Evolutionary conservation across 2,888 invertebrate species (phyloP).

Genomic region (Eucera pruinosa): DNA sequence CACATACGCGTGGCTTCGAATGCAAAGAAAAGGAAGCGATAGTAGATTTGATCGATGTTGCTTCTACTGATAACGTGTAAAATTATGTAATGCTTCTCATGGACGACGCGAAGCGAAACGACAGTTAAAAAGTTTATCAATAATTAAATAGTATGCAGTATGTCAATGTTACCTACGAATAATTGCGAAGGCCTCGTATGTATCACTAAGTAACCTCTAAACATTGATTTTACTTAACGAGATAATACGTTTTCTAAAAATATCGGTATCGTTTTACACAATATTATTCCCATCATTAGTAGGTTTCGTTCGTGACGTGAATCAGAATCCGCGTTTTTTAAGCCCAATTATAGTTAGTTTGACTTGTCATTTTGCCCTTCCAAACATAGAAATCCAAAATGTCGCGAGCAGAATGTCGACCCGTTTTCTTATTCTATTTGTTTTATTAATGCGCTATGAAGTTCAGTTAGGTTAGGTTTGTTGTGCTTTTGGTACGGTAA

Average conservation of each 20-base stretch:
- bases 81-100: constrained; percentile 24
- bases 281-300: neutral
- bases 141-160: neutral
- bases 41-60: constrained; percentile 25
- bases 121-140: constrained; percentile 13
- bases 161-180: neutral
- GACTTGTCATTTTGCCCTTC: neutral
- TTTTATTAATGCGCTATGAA: neutral
- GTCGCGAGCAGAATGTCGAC: constrained; percentile 1
- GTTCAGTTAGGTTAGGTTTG: constrained; percentile 20
- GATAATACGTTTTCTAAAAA: neutral
- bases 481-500: neutral
- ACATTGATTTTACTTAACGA: neutral
- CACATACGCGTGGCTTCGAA: neutral
- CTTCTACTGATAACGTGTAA: constrained; percentile 23
- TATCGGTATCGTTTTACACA: neutral
- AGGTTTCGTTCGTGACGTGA: neutral
- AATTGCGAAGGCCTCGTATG: neutral
- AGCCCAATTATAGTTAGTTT: no score
- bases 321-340: neutral
- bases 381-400: constrained; percentile 29
- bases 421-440: constrained; percentile 15
- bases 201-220: neutral
- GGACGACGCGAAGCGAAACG: neutral
- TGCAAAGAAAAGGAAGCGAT: neutral